Base-by-base conservation (phyloP, 1,140 invertebrate genomes). In the Asobara japonica region DNA sequence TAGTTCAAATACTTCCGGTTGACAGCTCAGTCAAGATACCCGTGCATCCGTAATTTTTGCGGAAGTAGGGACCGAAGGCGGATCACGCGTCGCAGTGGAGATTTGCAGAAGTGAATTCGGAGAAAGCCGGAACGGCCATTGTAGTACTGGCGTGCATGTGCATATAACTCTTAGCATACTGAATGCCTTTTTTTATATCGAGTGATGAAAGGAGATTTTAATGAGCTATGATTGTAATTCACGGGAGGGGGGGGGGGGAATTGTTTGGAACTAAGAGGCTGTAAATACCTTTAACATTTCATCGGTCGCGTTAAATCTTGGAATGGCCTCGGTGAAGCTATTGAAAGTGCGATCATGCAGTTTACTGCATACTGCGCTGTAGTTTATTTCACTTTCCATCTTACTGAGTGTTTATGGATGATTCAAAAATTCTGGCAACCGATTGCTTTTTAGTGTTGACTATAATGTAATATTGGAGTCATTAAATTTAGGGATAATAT, bases 81-180 rank as follows among this genome's bases (percentile, higher is more conserved):
- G 56, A 74, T 74, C 73, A 74, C 73, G 73, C 30, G 31, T 71
- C 30, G 41, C 18, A 69, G 31, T 41, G 65, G 33, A 68, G 56
- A 60, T 68, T 45, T 70, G 67, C 36, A 20, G 30, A 74, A 69
- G 51, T 45, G 68, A 74, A 71, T 74, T 74, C 73, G 65, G 69
- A 74, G 73, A 74, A 74, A 74, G 67, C 73, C 73, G 65, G 69
- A 74, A 74, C 64, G 65, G n/a, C 68, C 27, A 69, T 61, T 69
- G 56, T 69, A 56, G 22, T 29, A 67, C n/a, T 31, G n/a, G 41
- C 18, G 51, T 56, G 65, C 33, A 65, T 71, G 36, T 36, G 22
- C 36, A 20, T 33, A 10, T 33, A 56, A 25, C 51, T 27, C 25
- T 56, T 27, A 25, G 51, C 51, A 56, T 25, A 56, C 25, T 25